Percentiles rank a stretch among this genome's conserved stretches.
These are phyloP conservation scores for Tribolium castaneum DNA, from an alignment of 1,140 invertebrate genomes.

Conservation along the genomic window DNA sequence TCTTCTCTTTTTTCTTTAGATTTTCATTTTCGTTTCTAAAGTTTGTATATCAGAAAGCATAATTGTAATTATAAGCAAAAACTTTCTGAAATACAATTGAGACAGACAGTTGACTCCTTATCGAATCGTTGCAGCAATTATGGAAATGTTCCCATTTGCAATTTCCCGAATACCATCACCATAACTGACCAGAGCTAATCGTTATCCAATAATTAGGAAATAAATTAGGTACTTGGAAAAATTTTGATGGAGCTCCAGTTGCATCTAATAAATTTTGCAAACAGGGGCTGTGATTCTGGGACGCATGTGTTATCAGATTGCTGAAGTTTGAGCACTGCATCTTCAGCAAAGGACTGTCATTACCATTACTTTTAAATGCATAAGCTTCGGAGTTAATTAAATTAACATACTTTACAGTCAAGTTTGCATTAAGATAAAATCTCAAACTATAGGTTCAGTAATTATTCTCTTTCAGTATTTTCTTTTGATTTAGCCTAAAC, in stretches of 20 bases:
- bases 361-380: not conserved
- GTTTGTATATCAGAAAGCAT: too few relatives aligned
- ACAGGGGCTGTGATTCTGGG: not conserved
- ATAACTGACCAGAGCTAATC: not conserved
- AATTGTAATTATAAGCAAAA: too few relatives aligned
- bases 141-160: not conserved
- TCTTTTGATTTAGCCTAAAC: conserved; percentile 1
- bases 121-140: not conserved
- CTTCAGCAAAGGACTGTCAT: not conserved
- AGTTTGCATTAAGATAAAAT: conserved; percentile 9
- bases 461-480: conserved; percentile 19
- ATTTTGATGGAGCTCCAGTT: not conserved
- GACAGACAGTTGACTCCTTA: not conserved
- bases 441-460: conserved; percentile 17
- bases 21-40: too few relatives aligned
- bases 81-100: too few relatives aligned
- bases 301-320: not conserved
- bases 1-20: too few relatives aligned
- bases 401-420: not conserved
- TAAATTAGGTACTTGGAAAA: not conserved
- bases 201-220: not conserved
- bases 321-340: not conserved
- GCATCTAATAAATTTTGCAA: not conserved
- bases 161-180: not conserved
- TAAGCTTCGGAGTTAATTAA: not conserved